Percentiles rank a stretch among this genome's conserved stretches.
Conservation (phyloP, 2,797 vertebrate species). For the Poecile montanus region DNA sequence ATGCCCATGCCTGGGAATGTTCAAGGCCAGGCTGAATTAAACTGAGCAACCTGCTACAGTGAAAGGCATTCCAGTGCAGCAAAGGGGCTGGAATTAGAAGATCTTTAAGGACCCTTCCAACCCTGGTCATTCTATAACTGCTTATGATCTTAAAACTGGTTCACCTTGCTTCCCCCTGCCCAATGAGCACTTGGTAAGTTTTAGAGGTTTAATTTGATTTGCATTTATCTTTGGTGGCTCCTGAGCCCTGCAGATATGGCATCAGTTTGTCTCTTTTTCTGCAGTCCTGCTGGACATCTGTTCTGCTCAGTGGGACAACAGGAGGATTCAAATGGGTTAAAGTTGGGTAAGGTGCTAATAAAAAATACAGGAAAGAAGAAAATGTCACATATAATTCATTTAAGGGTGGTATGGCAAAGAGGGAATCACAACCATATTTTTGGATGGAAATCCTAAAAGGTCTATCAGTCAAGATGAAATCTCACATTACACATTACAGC, state of each 20-base stretch:
- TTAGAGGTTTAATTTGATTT: neutral
- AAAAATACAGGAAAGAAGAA: neutral
- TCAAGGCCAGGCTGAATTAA: neutral
- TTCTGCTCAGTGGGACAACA: neutral
- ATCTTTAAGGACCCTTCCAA: neutral
- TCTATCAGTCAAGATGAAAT: neutral
- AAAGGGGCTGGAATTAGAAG: neutral
- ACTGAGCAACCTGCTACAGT: neutral
- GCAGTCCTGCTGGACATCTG: neutral
- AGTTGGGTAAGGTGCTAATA: neutral
- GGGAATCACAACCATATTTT: neutral
- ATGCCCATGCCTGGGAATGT: neutral
- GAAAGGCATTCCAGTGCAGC: neutral
- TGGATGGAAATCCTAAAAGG: neutral
- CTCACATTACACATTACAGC: neutral
- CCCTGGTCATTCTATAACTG: neutral
- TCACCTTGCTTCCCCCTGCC: neutral
- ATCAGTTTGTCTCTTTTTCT: neutral
- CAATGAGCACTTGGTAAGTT: fast-evolving
- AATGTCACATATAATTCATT: neutral
- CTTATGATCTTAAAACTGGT: neutral
- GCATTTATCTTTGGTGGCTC: neutral
- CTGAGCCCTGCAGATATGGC: neutral
- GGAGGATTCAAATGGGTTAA: neutral
- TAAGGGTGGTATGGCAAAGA: neutral